phyloP scores from a whole-genome alignment of 1,140 invertebrate genomes.

The Diachasma alloeum region DNA sequence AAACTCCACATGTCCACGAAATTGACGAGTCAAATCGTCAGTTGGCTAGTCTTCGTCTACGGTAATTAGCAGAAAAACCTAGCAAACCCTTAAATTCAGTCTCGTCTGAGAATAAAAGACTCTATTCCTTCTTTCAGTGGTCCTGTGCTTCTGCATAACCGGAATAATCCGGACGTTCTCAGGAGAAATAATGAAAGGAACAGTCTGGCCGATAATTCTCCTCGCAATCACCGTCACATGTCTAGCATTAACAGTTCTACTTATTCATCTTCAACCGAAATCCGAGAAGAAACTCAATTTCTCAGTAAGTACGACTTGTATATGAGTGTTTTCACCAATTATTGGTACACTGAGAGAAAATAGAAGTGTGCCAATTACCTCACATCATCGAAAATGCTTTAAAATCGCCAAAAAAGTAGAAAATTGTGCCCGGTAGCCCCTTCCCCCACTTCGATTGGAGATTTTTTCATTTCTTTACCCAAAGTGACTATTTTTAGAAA shows the following conservation, averaged over 20 bases:
- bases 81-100: background rate
- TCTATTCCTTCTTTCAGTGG: conserved; percentile 8
- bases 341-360: too few relatives aligned
- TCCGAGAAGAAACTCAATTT: background rate
- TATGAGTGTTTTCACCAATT: too few relatives aligned
- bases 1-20: conserved; percentile 59
- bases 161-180: background rate
- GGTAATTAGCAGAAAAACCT: conserved; percentile 56
- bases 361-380: too few relatives aligned
- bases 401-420: too few relatives aligned
- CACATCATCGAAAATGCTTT: too few relatives aligned
- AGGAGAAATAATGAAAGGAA: background rate
- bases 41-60: conserved; percentile 65
- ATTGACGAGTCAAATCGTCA: conserved; percentile 63
- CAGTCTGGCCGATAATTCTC: background rate
- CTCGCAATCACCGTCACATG: background rate
- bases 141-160: background rate
- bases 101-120: background rate
- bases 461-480: too few relatives aligned
- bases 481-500: too few relatives aligned
- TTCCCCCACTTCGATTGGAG: too few relatives aligned
- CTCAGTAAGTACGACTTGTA: background rate
- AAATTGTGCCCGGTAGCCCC: too few relatives aligned
- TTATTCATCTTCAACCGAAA: background rate
- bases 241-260: background rate